Conservation (phyloP, 2,888 invertebrate genomes). For the Drosophila nr. perissopoda region DNA sequence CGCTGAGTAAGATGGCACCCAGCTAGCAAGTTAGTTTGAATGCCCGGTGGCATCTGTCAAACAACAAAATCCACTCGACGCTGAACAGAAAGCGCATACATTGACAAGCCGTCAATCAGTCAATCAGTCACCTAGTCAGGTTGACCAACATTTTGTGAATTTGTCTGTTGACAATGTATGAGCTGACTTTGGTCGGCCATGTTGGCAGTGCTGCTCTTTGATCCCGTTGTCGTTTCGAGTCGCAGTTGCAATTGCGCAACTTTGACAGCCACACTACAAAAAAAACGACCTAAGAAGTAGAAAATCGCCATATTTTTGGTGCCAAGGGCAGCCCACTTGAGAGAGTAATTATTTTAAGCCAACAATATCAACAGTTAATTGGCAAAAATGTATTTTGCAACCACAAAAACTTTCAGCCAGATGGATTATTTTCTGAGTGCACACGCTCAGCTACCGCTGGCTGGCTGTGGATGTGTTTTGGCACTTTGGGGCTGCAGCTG, state of each 20-base stretch:
- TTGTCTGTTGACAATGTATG: constrained; percentile 19
- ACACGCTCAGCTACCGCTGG: constrained; percentile 1
- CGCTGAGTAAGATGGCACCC: not conserved
- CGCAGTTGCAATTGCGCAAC: constrained; percentile 11
- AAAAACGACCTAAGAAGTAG: not conserved
- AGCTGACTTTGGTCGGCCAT: not conserved
- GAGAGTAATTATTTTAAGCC: not conserved
- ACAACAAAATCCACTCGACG: constrained; percentile 46
- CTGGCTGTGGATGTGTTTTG: constrained; percentile 9
- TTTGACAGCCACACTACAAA: not conserved
- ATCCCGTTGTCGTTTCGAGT: constrained; percentile 8
- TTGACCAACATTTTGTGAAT: constrained; percentile 20
- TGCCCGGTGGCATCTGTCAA: constrained; percentile 28
- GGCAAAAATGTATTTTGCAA: not conserved
- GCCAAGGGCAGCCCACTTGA: not conserved
- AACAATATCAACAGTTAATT: not conserved
- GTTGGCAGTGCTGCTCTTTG: constrained; percentile 2
- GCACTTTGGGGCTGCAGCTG: constrained; percentile 20
- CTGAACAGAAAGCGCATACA: constrained; percentile 22
- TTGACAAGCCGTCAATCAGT: constrained; percentile 43
- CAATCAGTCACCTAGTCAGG: constrained; percentile 25
- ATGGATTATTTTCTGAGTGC: not conserved
- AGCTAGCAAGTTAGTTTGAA: constrained; percentile 1
- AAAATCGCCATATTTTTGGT: not conserved
- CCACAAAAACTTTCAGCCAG: not conserved